A percentile compares a stretch with the other conserved stretches of the same genome.
Conservation (phyloP, 1,140 invertebrate genomes). For the Caenorhabditis remanei region DNA sequence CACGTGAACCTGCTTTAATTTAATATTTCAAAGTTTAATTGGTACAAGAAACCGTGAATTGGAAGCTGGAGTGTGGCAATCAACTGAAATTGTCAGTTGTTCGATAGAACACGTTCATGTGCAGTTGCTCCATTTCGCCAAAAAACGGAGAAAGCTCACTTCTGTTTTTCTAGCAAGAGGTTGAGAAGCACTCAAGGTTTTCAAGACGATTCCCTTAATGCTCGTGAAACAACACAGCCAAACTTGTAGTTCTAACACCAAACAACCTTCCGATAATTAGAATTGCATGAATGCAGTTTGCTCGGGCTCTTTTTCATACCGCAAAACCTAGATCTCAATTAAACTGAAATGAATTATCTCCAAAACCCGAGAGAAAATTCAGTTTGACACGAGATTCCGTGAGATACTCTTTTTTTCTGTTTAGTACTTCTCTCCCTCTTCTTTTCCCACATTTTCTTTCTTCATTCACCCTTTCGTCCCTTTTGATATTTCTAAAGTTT, state of each 20-base stretch:
- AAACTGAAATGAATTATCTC: background rate
- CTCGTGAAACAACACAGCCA: too few species aligned
- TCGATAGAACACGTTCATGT: background rate
- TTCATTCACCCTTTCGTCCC: background rate
- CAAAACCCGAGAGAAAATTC: background rate
- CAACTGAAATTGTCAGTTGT: background rate
- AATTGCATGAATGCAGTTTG: too few species aligned
- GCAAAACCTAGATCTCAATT: background rate
- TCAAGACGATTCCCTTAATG: too few species aligned
- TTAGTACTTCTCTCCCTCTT: background rate
- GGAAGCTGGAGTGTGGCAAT: background rate
- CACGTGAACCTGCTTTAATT: constrained; percentile 5
- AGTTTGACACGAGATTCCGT: background rate
- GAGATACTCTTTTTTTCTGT: background rate
- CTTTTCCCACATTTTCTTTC: background rate
- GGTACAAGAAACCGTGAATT: background rate
- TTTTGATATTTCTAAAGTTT: background rate
- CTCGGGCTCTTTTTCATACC: too few species aligned
- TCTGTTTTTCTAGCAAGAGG: too few species aligned
- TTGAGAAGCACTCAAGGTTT: too few species aligned
- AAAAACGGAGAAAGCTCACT: too few species aligned
- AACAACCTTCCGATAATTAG: too few species aligned
- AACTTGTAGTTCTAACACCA: too few species aligned
- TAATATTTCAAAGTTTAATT: background rate
- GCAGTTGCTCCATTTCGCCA: background rate